Conservation (phyloP, 2,797 vertebrate species). For the Tauraco hartlaubi region DNA sequence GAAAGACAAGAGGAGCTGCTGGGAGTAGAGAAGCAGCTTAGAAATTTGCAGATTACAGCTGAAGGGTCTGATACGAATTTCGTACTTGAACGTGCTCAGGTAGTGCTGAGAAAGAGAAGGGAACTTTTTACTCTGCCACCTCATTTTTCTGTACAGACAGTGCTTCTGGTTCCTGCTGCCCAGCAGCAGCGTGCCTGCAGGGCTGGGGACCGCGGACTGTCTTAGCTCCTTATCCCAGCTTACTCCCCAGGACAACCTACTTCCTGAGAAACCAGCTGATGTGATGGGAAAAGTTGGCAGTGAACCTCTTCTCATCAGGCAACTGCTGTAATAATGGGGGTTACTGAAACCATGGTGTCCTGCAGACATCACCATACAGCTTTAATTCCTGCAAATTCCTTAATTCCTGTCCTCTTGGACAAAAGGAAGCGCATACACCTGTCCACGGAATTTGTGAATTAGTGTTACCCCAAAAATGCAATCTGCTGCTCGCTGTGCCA, state of each 20-base stretch:
- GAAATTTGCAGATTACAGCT: not conserved
- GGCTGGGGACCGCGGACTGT: not conserved
- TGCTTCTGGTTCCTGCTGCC: not conserved
- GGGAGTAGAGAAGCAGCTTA: not conserved
- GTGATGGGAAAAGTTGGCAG: not conserved
- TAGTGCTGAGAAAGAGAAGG: not conserved
- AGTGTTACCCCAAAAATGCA: not conserved
- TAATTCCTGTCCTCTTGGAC: not conserved
- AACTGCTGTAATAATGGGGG: rapidly evolving
- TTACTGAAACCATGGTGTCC: not conserved
- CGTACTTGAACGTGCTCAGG: rapidly evolving
- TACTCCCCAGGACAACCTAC: not conserved
- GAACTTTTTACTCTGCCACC: not conserved
- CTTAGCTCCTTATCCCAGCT: not conserved
- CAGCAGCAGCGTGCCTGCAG: not conserved
- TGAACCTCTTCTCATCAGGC: not conserved
- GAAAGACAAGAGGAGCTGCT: not conserved
- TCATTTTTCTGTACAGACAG: not conserved
- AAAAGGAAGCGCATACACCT: not conserved
- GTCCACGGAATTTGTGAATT: not conserved
- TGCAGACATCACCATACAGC: too few species aligned
- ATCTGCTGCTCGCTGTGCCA: not conserved
- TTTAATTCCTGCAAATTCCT: not conserved
- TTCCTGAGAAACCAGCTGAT: not conserved
- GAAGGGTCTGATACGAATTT: not conserved